Base-by-base conservation (phyloP, 2,888 invertebrate genomes). In the Caenorhabditis imperialis region DNA sequence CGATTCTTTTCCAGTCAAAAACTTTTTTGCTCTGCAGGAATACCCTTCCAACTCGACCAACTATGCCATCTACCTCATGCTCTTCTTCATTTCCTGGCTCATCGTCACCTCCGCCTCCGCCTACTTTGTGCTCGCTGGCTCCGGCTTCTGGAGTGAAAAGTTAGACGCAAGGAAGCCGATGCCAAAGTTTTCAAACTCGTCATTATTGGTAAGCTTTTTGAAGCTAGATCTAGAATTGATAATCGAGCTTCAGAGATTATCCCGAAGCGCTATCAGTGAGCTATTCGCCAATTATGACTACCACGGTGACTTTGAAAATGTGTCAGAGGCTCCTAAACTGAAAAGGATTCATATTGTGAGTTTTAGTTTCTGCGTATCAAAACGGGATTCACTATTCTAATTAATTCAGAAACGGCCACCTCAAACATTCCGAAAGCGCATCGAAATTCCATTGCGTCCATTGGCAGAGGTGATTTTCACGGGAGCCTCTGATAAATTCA, bases 391-490 rank as follows among this genome's bases (percentile, higher is more conserved):
- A 38, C 18, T n/a, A 30, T 18, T 25, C 10, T 44, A 18, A 18
- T 35, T 18, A 37, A 30, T 65, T 23, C 47, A 63, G 71, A 30
- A 45, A 18, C 55, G 63, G 25, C 35, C 53, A 37, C 50, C 40
- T 7, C 55, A 63, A 58, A 55, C 50, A 7, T 54, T 60, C 23
- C 63, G 53, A 20, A 60, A 63, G 33, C 40, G 40, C 22, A 67
- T 76, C 12, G 78, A 78, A 58, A 79, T 79, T 22, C 79, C 79
- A 5, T 38, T 71, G 20, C 53, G 79, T 30, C 79, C 79, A 37
- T 35, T 51, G 20, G 79, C 79, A 8, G 79, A 80, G 25, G 42
- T 78, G 6, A 58, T 61, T 14, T 77, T 61, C 25, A 42, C 35
- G 1, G 69, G 57, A 18, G 35, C 51, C 3, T 42, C 60, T 16